Evolutionary conservation across 2,113 vertebrate genomes (phyloP).

Genomic region (Hydrolagus affinis): DNA sequence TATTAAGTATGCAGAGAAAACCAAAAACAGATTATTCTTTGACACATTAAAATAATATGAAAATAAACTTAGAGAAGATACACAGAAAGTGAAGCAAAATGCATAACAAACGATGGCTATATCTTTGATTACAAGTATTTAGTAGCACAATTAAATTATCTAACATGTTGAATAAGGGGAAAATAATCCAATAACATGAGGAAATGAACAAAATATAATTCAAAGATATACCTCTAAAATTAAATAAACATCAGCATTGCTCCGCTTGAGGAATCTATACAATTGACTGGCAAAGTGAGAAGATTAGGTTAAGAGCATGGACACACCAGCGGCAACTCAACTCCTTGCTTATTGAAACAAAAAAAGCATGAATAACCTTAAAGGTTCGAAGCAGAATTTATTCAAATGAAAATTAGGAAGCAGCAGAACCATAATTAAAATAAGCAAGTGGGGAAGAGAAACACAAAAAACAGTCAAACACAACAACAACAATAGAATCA

Average conservation of each 20-base stretch:
- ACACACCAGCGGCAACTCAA: neutral
- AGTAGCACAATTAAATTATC: neutral
- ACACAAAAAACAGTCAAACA: conserved; percentile 2
- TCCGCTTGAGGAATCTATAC: neutral
- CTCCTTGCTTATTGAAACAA: neutral
- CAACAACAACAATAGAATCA: neutral
- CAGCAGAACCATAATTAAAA: too few relatives aligned
- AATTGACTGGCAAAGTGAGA: neutral
- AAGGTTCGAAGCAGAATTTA: conserved; percentile 17
- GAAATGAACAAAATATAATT: neutral
- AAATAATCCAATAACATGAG: neutral
- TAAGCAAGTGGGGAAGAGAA: neutral
- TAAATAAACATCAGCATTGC: neutral
- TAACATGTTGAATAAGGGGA: neutral
- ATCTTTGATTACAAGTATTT: neutral
- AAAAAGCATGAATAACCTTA: conserved; percentile 5
- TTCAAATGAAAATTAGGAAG: neutral
- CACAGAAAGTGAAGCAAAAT: neutral
- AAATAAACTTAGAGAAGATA: conserved; percentile 12
- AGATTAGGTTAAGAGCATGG: neutral
- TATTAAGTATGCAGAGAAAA: conserved; percentile 22
- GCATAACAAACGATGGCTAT: neutral
- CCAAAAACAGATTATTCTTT: conserved; percentile 5
- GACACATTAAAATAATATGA: neutral
- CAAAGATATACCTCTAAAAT: neutral